Evolutionary conservation across 2,797 vertebrate genomes (phyloP).

Genomic region (Sebastes hubbsi): DNA sequence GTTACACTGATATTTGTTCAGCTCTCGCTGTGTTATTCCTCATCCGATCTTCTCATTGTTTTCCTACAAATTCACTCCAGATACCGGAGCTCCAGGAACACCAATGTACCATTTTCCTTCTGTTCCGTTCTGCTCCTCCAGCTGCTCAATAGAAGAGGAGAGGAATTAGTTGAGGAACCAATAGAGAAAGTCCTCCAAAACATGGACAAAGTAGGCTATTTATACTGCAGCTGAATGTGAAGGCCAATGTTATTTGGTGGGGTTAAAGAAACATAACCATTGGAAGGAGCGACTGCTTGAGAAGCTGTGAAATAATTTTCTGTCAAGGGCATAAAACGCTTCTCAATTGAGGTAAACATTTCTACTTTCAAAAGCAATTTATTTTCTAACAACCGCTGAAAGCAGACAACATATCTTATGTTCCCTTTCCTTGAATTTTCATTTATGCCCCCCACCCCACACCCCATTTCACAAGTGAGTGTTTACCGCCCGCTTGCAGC

Average conservation of each 20-base stretch:
- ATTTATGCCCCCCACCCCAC: constrained; percentile 48
- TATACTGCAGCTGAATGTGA: constrained; percentile 71
- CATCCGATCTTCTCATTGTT: constrained; percentile 65
- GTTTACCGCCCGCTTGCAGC: constrained; percentile 61
- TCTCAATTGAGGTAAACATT: constrained; percentile 82
- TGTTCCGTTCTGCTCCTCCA: constrained; percentile 43
- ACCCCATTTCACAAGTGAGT: constrained; percentile 55
- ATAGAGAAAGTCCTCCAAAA: constrained; percentile 66
- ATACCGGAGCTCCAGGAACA: constrained; percentile 53
- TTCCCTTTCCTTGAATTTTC: constrained; percentile 78
- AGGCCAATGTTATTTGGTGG: constrained; percentile 78
- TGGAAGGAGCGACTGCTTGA: constrained; percentile 77
- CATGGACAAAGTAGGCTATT: constrained; percentile 66
- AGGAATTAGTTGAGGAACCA: constrained; percentile 71
- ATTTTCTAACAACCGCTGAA: constrained; percentile 81
- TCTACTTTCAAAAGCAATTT: constrained; percentile 83
- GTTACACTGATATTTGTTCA: constrained; percentile 13
- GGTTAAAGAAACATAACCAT: constrained; percentile 80
- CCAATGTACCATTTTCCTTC: constrained; percentile 39
- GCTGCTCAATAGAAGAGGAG: constrained; percentile 47
- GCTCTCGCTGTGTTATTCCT: constrained; percentile 43
- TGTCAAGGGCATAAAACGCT: constrained; percentile 79
- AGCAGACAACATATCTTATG: constrained; percentile 82
- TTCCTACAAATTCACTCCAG: constrained; percentile 51
- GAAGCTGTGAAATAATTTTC: constrained; percentile 79